Evolutionary conservation across 2,888 invertebrate genomes (phyloP).

Genomic region (Liodrosophila aerea): DNA sequence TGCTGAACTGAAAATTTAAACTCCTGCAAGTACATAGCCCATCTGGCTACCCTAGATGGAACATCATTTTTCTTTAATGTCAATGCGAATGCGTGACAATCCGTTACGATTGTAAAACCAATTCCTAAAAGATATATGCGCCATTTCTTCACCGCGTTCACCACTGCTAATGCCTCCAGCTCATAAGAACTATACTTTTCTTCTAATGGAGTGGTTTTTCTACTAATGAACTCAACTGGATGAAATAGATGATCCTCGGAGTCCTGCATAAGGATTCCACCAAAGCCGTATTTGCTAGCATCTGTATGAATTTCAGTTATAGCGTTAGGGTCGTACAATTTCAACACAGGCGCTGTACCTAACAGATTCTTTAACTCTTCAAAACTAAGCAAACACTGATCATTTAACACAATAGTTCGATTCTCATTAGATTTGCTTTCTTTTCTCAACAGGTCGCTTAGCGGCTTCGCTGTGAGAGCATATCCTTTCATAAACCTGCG

Average conservation of each 20-base stretch:
- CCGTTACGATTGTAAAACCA: background rate
- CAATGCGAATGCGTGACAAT: background rate
- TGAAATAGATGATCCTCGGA: constrained; percentile 23
- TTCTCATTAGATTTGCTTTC: too few species aligned
- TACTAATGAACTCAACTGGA: constrained; percentile 24
- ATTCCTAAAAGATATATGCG: background rate
- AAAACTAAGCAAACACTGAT: too few species aligned
- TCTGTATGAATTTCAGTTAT: too few species aligned
- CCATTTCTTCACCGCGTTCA: background rate
- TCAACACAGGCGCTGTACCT: too few species aligned
- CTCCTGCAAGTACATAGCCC: background rate
- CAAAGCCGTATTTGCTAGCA: too few species aligned
- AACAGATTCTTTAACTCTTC: too few species aligned
- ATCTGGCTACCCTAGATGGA: background rate
- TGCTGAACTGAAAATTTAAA: background rate
- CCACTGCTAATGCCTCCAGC: constrained; percentile 4
- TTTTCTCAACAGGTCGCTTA: too few species aligned
- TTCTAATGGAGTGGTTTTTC: constrained; percentile 44
- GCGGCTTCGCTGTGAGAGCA: too few species aligned
- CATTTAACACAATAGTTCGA: too few species aligned
- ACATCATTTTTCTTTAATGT: background rate
- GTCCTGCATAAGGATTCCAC: constrained; percentile 33
- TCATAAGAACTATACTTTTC: constrained; percentile 69
- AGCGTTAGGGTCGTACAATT: too few species aligned
- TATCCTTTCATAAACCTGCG: too few species aligned